These are phyloP conservation scores for Notolabrus celidotus DNA, from an alignment of 2,797 vertebrate genomes.

Conservation along the genomic window DNA sequence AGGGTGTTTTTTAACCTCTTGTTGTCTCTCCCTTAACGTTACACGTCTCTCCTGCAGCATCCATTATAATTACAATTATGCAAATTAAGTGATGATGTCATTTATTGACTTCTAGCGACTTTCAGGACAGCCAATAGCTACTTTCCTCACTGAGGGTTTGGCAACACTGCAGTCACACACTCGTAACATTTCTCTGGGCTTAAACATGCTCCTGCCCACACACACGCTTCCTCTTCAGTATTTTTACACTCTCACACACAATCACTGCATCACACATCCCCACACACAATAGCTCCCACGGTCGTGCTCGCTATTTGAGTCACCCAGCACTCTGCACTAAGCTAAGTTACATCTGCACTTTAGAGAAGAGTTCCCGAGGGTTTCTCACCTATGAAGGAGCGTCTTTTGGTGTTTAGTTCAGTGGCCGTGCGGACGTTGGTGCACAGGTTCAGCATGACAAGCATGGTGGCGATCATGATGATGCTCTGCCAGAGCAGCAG, in stretches of 20 bases:
- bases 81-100: no score
- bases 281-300: not conserved
- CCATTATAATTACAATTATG: no score
- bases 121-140: no score
- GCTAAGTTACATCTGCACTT: not conserved
- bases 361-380: not conserved
- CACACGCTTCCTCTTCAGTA: not conserved
- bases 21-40: no score
- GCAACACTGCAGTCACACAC: no score
- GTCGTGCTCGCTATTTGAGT: not conserved
- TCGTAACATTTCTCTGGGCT: no score
- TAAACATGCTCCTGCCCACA: not conserved
- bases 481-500: slow-evolving; percentile 96
- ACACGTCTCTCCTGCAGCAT: no score
- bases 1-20: no score
- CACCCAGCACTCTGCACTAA: not conserved
- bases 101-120: no score
- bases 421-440: slow-evolving; percentile 90
- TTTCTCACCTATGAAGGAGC: slow-evolving; percentile 92
- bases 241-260: not conserved
- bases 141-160: no score
- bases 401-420: slow-evolving; percentile 90
- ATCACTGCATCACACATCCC: not conserved
- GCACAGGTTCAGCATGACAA: slow-evolving; percentile 96
- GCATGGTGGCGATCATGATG: slow-evolving; percentile 96